phyloP scores from a whole-genome alignment of 1,140 invertebrate genomes.

The Steinernema khuongi region DNA sequence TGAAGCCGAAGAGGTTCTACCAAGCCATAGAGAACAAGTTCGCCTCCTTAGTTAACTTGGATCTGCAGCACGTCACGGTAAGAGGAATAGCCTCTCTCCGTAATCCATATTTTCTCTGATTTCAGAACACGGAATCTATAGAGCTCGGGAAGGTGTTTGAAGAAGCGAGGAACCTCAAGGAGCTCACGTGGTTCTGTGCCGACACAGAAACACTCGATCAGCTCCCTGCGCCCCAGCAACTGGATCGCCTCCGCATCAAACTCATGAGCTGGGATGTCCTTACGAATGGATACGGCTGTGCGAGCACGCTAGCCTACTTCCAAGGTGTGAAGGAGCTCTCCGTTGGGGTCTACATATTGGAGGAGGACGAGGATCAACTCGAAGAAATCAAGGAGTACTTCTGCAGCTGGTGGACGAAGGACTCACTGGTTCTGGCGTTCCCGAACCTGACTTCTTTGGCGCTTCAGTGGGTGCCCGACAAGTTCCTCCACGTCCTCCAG shows the following conservation, averaged over 20 bases:
- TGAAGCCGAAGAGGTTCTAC: background rate
- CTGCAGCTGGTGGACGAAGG: background rate
- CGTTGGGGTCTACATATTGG: background rate
- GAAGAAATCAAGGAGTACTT: background rate
- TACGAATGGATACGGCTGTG: background rate
- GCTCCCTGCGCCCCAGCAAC: background rate
- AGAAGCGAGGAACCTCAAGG: background rate
- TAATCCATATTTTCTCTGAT: background rate
- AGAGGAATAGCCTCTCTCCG: background rate
- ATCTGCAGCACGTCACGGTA: constrained; percentile 3
- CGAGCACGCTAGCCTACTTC: background rate
- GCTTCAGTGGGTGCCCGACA: background rate
- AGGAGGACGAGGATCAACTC: background rate
- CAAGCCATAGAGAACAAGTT: background rate
- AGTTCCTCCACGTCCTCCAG: background rate
- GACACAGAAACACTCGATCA: background rate
- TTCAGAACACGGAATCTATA: background rate
- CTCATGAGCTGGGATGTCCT: background rate
- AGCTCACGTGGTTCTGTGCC: background rate
- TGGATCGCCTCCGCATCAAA: background rate
- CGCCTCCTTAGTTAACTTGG: background rate
- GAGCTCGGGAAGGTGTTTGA: background rate
- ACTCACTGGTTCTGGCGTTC: background rate
- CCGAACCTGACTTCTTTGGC: constrained; percentile 2
- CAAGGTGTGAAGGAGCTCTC: background rate